Base-by-base conservation (phyloP, 1,140 invertebrate species). In the Drosophila bipectinata region DNA sequence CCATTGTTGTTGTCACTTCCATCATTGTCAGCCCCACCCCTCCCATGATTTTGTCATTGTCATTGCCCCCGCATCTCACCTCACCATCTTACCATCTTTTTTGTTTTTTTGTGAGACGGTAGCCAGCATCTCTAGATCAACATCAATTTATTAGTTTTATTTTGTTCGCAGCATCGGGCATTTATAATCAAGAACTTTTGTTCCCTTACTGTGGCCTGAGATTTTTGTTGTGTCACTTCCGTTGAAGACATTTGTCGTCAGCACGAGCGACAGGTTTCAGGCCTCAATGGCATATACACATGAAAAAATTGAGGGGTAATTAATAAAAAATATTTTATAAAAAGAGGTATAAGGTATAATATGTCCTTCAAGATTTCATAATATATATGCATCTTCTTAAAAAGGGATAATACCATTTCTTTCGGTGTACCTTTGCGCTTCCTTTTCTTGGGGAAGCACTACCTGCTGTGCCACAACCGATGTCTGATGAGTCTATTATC, bases 61-160 rank as follows among this genome's bases (percentile, higher is more conserved):
- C 80, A 87, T 85, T 83, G 76, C 62, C 45, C 41, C 55, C 15
- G n/a, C 14, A 24, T 30, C 34, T 12, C 54, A 21, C 37, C 14
- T 10, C 41, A 10, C 18, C 47, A 21, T 21, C 21, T 21, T 3
- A 21, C 21, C 21, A 3, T 0, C 21, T 21, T 3, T 3, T 15
- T 41, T 41, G 21, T 47, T 32, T 57, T 39, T 34, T 58, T 30
- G 18, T 30, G n/a, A 41, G 41, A 28, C 47, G 55, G 47, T 64
- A 48, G 54, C 45, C 48, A 60, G 39, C 75, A 53, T 53, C 51
- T 64, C 58, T 69, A 71, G 78, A 87, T 87, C 82, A 79, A 79
- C 75, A 67, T 72, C 72, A 61, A 88, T 82, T 82, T 87, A 79
- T 87, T 88, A 88, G 82, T 88, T 88, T 87, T 87, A 82, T 82